phyloP scores from a whole-genome alignment of 2,888 invertebrate genomes.

The Leptopterna dolabrata region DNA sequence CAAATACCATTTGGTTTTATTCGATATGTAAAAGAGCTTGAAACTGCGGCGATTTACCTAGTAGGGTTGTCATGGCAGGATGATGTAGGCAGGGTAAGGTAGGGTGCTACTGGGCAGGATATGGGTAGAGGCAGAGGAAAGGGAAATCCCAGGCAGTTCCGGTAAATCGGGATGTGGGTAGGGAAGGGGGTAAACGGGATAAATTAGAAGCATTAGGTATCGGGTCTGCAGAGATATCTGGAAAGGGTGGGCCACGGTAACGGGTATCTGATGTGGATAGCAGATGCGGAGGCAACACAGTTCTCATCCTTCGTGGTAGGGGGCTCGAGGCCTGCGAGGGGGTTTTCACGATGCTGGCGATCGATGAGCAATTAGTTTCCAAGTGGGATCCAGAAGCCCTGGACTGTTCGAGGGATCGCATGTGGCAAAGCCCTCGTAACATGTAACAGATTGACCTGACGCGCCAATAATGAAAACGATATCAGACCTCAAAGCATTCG shows the following conservation, averaged over 20 bases:
- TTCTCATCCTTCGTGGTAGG: slow-evolving; percentile 3
- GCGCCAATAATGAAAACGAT: not conserved
- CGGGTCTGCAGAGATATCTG: slow-evolving; percentile 39
- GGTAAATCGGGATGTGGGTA: not conserved
- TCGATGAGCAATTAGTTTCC: not conserved
- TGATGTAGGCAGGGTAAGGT: not conserved
- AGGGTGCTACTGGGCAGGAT: not conserved
- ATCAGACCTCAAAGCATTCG: no score
- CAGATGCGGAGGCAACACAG: slow-evolving; percentile 9
- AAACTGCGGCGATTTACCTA: no score
- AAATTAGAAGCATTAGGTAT: slow-evolving; percentile 42
- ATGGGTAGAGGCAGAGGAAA: not conserved
- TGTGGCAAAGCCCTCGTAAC: not conserved
- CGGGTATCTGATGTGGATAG: slow-evolving; percentile 37
- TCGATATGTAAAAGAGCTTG: no score
- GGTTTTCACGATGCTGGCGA: not conserved
- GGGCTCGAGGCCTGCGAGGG: not conserved
- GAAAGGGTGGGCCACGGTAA: not conserved
- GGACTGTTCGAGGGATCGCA: not conserved
- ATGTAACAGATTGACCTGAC: not conserved
- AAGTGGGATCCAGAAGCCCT: not conserved
- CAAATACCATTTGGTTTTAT: no score
- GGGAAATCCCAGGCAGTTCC: not conserved
- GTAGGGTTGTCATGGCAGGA: no score
- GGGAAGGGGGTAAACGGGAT: not conserved